Evolutionary conservation across 2,888 invertebrate genomes (phyloP), one percentile per base, ranked within the genome.

Genomic region (Neoaliturus tenellus): DNA sequence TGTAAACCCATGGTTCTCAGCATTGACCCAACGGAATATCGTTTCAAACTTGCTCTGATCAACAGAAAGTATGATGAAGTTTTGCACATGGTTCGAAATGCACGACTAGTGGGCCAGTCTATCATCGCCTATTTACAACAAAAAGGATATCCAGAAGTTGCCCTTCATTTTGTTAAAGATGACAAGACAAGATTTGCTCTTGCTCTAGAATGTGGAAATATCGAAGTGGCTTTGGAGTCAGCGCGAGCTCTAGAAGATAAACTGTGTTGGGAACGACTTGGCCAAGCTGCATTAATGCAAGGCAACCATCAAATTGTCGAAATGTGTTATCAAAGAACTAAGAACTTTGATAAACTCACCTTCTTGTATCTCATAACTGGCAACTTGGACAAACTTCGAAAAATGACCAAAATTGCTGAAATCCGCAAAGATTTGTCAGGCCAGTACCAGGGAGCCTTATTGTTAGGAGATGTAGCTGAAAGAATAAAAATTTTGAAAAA

Each of bases 321-420:
- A 91, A 99, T 99, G 98, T 98, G 99, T 89, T 99, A 99, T 91
- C 99, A 99, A 90, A 94, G 99, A 86, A 99, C 99, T 0, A 99
- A 99, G 92, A 99, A 99, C 92, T 99, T 99, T 90, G 99, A 99
- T 91, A 99, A 99, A 91, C 93, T 99, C 0, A 97, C 98, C 20
- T 99, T 99, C 92, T 93, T 99, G 58, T 99, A 99, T 91, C 93
- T 99, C 55, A 98, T 99, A 86, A 99, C 99, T 20, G 99, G 99
- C 14, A 99, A 99, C 91, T 92, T 98, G 89, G 99, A 99, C 85
- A 99, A 99, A 90, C 92, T 99, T 86, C 94, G 96, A 86, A 99
- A 99, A 91, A 99, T 99, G 99, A 98, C 97, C 92, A 99, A 99
- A 92, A 99, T 99, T 85, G 99, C 99, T 0, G 99, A 99, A 92